Percentiles rank a stretch among this genome's conserved stretches.
Evolutionary conservation across 2,113 vertebrate species (phyloP).

Genomic region (Motacilla alba): DNA sequence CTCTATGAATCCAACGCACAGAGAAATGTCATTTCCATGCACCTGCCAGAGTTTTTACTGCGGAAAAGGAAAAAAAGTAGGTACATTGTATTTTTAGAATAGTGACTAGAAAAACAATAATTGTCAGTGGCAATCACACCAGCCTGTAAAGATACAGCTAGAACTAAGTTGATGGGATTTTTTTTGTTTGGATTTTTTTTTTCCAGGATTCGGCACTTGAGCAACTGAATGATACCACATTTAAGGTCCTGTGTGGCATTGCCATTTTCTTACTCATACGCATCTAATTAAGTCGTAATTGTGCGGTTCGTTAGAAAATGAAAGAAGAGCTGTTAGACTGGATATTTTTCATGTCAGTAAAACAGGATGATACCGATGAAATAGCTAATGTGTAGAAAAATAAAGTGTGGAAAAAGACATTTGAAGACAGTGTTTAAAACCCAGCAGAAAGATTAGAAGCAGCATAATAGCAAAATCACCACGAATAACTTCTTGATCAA

Average conservation of each 20-base stretch:
- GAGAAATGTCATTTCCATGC: constrained; percentile 25
- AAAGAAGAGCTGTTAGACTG: constrained; percentile 57
- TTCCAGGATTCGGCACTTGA: constrained; percentile 19
- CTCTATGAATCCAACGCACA: not conserved
- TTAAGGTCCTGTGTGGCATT: constrained; percentile 59
- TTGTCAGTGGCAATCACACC: constrained; percentile 34
- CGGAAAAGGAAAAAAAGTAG: not conserved
- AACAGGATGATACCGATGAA: not conserved
- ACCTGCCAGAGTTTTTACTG: constrained; percentile 51
- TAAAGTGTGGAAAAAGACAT: not conserved
- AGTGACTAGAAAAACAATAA: constrained; percentile 30
- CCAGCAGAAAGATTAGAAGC: not conserved
- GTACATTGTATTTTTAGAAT: not conserved
- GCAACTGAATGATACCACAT: constrained; percentile 49
- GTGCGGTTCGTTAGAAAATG: constrained; percentile 49
- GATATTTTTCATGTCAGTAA: constrained; percentile 38
- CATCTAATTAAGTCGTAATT: constrained; percentile 76
- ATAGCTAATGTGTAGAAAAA: constrained; percentile 4
- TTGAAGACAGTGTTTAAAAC: constrained; percentile 21
- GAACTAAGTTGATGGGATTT: constrained; percentile 35
- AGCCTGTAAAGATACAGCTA: constrained; percentile 40
- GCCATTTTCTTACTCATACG: constrained; percentile 47
- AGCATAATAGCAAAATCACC: not conserved
- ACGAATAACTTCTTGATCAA: not conserved
- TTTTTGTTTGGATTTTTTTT: not conserved